phyloP scores from a whole-genome alignment of 2,113 vertebrate species.

The Chinchilla lanigera region DNA sequence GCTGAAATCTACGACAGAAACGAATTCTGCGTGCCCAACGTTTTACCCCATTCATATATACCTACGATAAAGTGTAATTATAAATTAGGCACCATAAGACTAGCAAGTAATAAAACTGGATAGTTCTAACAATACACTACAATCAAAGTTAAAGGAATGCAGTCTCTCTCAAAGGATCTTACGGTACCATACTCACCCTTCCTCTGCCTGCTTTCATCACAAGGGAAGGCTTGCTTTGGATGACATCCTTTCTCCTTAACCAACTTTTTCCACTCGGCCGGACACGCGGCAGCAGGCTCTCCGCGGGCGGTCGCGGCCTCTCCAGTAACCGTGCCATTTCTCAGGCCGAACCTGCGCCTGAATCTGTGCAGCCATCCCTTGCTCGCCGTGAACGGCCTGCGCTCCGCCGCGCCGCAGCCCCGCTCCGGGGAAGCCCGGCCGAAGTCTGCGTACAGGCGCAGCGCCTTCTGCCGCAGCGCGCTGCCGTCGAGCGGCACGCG shows the following conservation, averaged over 20 bases:
- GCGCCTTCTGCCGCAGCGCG: not conserved
- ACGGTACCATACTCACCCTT: not conserved
- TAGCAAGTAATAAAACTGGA: not conserved
- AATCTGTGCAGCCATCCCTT: not conserved
- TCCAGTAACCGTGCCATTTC: no score
- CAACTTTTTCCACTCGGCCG: not conserved
- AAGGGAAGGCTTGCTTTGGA: not conserved
- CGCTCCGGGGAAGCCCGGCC: not conserved
- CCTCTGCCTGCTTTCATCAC: not conserved
- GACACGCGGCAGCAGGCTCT: not conserved
- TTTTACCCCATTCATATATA: not conserved
- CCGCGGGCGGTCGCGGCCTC: not conserved
- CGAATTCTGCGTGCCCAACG: not conserved
- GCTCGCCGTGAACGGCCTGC: not conserved
- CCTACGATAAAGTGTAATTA: not conserved
- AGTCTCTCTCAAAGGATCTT: not conserved
- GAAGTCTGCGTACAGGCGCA: not conserved
- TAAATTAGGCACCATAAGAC: not conserved
- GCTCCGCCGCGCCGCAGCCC: accelerated
- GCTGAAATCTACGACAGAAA: not conserved
- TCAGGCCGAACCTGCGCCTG: not conserved
- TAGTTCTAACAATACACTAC: not conserved
- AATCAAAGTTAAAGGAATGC: not conserved
- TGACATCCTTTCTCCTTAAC: not conserved
- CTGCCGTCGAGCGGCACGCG: not conserved